Evolutionary conservation across 2,113 vertebrate genomes (phyloP), one percentile per base, ranked within the genome.

Genomic region (Ptilonorhynchus violaceus): DNA sequence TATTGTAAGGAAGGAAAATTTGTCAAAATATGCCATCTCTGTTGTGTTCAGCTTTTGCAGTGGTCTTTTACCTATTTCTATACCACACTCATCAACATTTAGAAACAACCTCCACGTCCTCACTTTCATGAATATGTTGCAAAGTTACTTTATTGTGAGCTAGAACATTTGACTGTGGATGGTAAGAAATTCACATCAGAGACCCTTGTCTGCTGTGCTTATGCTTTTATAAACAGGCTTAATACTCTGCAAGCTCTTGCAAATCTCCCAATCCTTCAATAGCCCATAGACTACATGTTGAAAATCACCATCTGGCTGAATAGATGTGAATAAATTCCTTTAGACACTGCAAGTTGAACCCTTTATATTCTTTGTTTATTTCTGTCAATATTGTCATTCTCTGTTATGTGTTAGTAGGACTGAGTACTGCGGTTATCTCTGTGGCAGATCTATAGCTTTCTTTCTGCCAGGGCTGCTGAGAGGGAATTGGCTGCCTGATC

Each of bases 71-170:
- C 24, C 15, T 72, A 37, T 28, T 39, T 84, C 15, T 6, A 33
- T 30, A 37, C 11, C 0, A 0, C 69, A 39, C 7, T 49, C 35
- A 30, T 53, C 30, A 47, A 22, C 50, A 46, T 31, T 52, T 49
- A 69, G 33, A 90, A 93, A 76, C 3, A 41, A 58, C 16, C 11
- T 88, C 12, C n/a, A 46, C 1, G 0, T 62, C 33, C 23, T 72
- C 58, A 37, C 3, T 83, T 92, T 31, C 31, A 31, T 56, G 31
- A 88, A 42, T 25, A 21, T 42, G 9, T 49, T 85, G 24, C 31
- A n/a, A 76, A 86, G 31, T 56, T 47, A 44, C 35, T 67, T 80
- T 66, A 7, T 39, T 87, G 23, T 49, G 21, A 52, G 27, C 53
- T 70, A 59, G 25, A 33, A 52, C 5, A 53, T 77, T 42, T 67